Evolutionary conservation across 2,797 vertebrate genomes (phyloP).

Genomic region (Pangasius macronema): DNA sequence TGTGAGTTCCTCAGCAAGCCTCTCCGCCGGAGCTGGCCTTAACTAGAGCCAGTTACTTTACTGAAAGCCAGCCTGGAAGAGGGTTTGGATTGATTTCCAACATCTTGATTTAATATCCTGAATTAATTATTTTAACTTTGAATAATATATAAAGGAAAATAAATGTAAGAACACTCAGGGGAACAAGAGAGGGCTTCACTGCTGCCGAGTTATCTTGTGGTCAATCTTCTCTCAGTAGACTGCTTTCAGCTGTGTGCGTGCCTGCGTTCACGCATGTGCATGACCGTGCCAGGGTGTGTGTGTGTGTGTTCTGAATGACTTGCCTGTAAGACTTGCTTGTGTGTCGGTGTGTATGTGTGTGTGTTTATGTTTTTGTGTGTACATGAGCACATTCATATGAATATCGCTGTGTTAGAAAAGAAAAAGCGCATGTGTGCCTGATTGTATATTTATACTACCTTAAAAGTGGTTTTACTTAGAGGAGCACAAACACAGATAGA

Average conservation of each 20-base stretch:
- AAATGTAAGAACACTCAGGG: constrained; percentile 75
- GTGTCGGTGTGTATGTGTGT: constrained; percentile 30
- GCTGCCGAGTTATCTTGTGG: constrained; percentile 66
- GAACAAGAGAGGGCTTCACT: constrained; percentile 66
- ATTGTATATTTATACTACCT: constrained; percentile 25
- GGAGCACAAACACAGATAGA: constrained; percentile 2
- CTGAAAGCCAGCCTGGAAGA: constrained; percentile 73
- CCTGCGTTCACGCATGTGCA: constrained; percentile 46
- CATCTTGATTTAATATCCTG: constrained; percentile 87
- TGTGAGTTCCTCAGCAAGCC: constrained; percentile 71
- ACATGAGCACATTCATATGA: constrained; percentile 8
- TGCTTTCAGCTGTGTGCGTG: constrained; percentile 59
- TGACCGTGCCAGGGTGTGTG: constrained; percentile 41
- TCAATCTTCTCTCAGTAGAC: constrained; percentile 63
- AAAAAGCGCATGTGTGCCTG: constrained; percentile 26
- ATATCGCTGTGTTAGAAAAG: constrained; percentile 23
- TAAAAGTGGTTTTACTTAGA: background rate
- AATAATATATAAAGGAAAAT: constrained; percentile 84
- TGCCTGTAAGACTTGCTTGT: constrained; percentile 37
- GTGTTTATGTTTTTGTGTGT: constrained; percentile 22
- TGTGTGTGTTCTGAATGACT: constrained; percentile 35
- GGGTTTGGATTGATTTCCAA: constrained; percentile 81
- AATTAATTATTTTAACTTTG: constrained; percentile 83
- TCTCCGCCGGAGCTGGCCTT: constrained; percentile 69
- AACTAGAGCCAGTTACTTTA: constrained; percentile 67